Evolutionary conservation across 2,797 vertebrate species (phyloP).

Genomic region (Nasua narica): DNA sequence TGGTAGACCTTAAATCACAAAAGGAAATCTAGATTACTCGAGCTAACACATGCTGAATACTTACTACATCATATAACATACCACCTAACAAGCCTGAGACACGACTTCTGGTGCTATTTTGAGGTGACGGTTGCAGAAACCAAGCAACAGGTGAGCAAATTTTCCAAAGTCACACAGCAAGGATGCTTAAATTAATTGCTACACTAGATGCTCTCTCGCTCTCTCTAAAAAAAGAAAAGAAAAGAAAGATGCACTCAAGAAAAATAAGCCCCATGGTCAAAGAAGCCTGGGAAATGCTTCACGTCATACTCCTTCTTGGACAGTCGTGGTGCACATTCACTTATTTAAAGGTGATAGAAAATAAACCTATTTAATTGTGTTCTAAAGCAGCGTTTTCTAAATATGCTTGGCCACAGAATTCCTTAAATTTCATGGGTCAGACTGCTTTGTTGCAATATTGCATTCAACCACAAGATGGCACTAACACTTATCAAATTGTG

Average conservation of each 20-base stretch:
- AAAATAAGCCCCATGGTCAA: neutral
- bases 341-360: neutral
- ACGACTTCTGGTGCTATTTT: neutral
- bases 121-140: neutral
- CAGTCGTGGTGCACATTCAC: neutral
- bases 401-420: neutral
- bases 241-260: neutral
- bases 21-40: neutral
- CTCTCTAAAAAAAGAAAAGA: too few species aligned
- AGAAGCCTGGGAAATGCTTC: neutral
- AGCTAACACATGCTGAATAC: neutral
- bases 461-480: slow-evolving; percentile 79
- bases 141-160: neutral
- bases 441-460: slow-evolving; percentile 52
- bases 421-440: neutral
- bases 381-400: neutral
- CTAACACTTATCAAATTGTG: slow-evolving; percentile 42
- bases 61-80: neutral
- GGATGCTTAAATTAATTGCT: neutral
- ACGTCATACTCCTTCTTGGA: neutral
- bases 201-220: neutral
- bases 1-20: neutral
- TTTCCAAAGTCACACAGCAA: neutral
- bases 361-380: neutral
- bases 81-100: neutral